Conservation (phyloP, 2,797 vertebrate species). For the Poecilia gillii region DNA sequence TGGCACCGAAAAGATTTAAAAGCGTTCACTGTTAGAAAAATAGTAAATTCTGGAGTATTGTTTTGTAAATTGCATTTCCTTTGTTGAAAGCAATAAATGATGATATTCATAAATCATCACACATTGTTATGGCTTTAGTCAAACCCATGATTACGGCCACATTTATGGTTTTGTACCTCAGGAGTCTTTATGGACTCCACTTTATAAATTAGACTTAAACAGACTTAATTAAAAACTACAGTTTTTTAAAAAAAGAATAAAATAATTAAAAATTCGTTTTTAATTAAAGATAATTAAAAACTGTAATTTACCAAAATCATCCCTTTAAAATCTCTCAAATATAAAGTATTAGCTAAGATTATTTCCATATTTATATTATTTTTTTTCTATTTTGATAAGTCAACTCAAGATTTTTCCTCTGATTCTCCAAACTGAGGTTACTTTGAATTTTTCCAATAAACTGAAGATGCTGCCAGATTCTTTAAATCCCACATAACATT, state of each 20-base stretch:
- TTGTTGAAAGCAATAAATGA: background rate
- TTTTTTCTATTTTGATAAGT: background rate
- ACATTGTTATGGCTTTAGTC: background rate
- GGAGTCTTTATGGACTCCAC: background rate
- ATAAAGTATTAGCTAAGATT: background rate
- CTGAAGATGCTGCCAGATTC: background rate
- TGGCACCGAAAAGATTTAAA: background rate
- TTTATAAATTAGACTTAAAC: background rate
- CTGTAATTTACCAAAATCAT: background rate
- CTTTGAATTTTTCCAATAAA: background rate
- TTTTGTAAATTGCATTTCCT: background rate
- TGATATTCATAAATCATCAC: no score
- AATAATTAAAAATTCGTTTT: no score
- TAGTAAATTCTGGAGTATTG: background rate
- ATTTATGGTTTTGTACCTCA: background rate
- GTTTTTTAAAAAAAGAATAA: no score
- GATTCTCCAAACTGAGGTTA: background rate
- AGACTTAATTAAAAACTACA: no score
- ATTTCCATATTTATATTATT: background rate
- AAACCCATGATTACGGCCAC: background rate
- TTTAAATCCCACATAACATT: background rate
- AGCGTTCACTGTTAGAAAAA: background rate
- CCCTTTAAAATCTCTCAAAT: background rate
- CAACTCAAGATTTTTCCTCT: background rate
- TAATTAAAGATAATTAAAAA: background rate